Evolutionary conservation across 2,888 invertebrate genomes (phyloP), one percentile per base, ranked within the genome.

Genomic region (Leptarthrus brevirostris): DNA sequence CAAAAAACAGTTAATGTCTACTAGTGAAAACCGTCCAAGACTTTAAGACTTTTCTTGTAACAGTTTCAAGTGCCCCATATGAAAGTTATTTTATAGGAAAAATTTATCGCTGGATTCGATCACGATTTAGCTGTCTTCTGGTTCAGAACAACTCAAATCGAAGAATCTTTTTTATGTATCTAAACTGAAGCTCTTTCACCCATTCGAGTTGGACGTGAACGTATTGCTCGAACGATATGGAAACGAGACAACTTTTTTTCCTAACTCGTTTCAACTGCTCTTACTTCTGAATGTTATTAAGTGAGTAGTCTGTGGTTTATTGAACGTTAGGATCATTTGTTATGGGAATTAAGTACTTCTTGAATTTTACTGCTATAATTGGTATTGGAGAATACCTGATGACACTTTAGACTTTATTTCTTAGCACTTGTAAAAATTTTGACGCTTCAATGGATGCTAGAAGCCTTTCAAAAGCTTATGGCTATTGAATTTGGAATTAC

Each of bases 81-180:
- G 66, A 66, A 66, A 66, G 66, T 66, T 66, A 66, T 66, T 66
- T 66, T 66, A 66, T 66, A 66, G 44, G 66, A 66, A 66, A 66
- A 66, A 66, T 66, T 66, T 66, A 66, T 66, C 66, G 66, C 49
- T 26, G 18, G 26, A 24, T 70, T 36, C 52, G 75, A 75, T 75
- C 75, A 75, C 75, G 75, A 75, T 75, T 70, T 69, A 61, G 70
- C 73, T 73, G 73, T 73, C 75, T 73, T 73, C 54, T 52, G 24
- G 44, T 40, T 69, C 58, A 73, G 74, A 75, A 75, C 56, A 72
- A 72, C 14, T 72, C 56, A 56, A 53, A 71, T 30, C 53, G 53
- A 40, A 71, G 40, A 22, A 40, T 54, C 40, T 54, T 54, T 70
- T 53, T 61, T 61, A 20, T 61, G 22, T 36, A 47, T 5, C 14